Conservation (phyloP, 2,113 vertebrate genomes). For the Phylloscopus trochilus region DNA sequence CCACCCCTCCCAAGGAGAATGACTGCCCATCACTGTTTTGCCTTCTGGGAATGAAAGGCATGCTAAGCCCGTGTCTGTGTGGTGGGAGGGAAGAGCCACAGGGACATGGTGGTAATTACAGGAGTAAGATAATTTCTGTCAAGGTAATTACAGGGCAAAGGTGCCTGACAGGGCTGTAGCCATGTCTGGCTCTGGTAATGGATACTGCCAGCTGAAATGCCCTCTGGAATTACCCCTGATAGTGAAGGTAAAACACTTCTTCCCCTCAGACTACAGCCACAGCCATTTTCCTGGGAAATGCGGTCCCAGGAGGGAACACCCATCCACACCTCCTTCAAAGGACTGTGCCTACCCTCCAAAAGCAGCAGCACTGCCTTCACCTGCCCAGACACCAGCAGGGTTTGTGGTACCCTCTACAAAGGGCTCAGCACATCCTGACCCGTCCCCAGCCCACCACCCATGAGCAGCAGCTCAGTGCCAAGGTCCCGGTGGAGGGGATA, state of each 20-base stretch:
- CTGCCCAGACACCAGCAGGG: neutral
- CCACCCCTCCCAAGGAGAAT: neutral
- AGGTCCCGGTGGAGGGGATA: neutral
- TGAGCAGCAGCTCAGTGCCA: neutral
- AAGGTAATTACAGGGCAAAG: neutral
- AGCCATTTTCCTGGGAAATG: neutral
- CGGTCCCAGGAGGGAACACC: neutral
- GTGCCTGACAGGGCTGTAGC: neutral
- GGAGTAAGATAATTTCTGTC: neutral
- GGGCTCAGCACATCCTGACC: neutral
- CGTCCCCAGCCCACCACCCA: rapidly evolving
- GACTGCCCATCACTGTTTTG: neutral
- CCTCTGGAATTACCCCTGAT: neutral
- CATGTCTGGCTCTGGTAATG: rapidly evolving
- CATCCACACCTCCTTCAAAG: neutral
- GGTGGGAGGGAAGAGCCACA: neutral
- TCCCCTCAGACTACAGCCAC: neutral
- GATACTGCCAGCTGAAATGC: neutral
- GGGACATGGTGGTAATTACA: neutral
- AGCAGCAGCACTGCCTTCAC: neutral
- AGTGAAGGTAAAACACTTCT: rapidly evolving
- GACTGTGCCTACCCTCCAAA: neutral
- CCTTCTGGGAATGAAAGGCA: neutral
- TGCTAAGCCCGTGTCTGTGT: rapidly evolving
- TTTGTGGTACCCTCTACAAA: neutral